phyloP scores from a whole-genome alignment of 53 echinoderm and acorn worm species.

The Stichopus horrens region DNA sequence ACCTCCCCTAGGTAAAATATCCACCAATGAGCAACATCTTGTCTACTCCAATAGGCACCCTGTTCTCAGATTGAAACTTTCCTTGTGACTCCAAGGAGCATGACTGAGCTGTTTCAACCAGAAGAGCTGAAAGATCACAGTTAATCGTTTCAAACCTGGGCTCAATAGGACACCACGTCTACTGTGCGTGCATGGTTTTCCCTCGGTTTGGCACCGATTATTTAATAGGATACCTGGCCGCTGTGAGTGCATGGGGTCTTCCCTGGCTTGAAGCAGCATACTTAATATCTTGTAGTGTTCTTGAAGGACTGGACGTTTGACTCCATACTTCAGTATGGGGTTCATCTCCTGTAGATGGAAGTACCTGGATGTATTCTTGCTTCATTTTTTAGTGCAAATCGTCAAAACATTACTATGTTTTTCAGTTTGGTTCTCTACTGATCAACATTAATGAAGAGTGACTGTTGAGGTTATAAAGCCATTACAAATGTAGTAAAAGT shows the following conservation, averaged over 20 bases:
- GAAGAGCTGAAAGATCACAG: neutral
- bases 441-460: neutral
- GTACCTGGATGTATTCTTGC: neutral
- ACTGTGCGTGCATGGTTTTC: neutral
- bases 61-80: slow-evolving; percentile 31
- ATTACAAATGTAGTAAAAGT: neutral
- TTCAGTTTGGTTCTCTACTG: neutral
- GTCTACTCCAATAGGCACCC: neutral
- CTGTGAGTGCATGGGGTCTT: neutral
- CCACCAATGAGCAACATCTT: slow-evolving; percentile 25
- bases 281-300: slow-evolving; percentile 25
- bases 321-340: neutral
- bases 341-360: slow-evolving; percentile 22
- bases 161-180: neutral
- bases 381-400: neutral
- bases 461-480: neutral
- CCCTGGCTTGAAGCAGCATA: slow-evolving; percentile 1
- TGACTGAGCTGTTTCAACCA: slow-evolving; percentile 4
- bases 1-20: slow-evolving; percentile 13
- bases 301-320: neutral
- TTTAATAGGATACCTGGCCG: too few relatives aligned
- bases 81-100: neutral
- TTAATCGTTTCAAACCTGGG: slow-evolving; percentile 13
- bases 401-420: too few relatives aligned
- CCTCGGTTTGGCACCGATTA: too few relatives aligned